Evolutionary conservation across 2,797 vertebrate genomes (phyloP).

Genomic region (Psittacula derbiana): DNA sequence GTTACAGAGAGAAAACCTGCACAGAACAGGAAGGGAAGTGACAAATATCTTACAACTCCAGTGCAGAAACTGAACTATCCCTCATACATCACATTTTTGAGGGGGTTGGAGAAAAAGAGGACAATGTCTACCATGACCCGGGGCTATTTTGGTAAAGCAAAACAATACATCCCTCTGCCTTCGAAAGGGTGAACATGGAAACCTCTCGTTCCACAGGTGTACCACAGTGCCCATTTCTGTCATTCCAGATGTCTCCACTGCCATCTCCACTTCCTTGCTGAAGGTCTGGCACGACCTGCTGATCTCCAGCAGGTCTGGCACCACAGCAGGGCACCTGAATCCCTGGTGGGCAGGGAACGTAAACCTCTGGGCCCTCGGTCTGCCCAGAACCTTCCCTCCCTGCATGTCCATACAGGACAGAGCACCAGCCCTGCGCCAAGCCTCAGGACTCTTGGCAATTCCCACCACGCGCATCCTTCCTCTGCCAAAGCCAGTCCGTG

Average conservation of each 20-base stretch:
- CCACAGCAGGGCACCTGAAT: neutral
- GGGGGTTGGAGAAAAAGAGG: neutral
- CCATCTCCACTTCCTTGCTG: neutral
- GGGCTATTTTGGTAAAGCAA: neutral
- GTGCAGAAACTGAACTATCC: neutral
- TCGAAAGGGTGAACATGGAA: neutral
- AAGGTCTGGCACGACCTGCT: neutral
- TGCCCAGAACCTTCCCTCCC: neutral
- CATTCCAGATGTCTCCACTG: neutral
- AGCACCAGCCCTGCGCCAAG: rapidly evolving
- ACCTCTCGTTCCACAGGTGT: neutral
- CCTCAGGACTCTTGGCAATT: neutral
- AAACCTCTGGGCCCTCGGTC: rapidly evolving
- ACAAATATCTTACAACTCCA: neutral
- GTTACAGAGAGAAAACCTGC: neutral
- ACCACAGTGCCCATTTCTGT: neutral
- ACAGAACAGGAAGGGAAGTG: neutral
- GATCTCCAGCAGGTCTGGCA: neutral
- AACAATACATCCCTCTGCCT: neutral
- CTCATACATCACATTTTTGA: neutral
- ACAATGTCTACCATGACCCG: rapidly evolving
- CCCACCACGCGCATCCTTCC: neutral
- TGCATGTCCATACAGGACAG: rapidly evolving
- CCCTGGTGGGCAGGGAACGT: neutral
- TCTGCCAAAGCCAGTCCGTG: neutral